Evolutionary conservation across 1,140 invertebrate species (phyloP).

Genomic region (Zophobas atratus): DNA sequence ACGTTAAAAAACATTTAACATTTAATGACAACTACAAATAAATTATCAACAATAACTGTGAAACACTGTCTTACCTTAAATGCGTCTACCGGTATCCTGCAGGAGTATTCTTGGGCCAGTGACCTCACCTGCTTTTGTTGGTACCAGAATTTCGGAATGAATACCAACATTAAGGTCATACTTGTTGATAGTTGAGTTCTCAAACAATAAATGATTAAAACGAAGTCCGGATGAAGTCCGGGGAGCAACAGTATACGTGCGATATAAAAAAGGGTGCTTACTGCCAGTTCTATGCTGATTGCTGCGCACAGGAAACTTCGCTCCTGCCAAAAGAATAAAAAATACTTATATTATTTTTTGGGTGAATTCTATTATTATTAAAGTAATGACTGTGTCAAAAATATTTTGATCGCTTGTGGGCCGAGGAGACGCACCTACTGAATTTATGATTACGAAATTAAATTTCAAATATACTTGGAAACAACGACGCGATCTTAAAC

Average conservation of each 20-base stretch:
- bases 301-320: conserved; percentile 84
- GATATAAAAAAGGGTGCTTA: conserved; percentile 81
- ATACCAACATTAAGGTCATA: conserved; percentile 81
- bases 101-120: conserved; percentile 77
- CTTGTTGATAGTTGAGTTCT: conserved; percentile 86
- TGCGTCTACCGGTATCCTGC: conserved; percentile 74
- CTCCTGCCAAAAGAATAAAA: conserved; percentile 71
- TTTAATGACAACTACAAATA: too few relatives aligned
- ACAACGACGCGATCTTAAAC: too few relatives aligned
- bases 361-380: not conserved
- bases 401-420: too few relatives aligned
- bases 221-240: conserved; percentile 78
- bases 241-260: conserved; percentile 76
- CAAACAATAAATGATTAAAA: conserved; percentile 79
- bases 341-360: not conserved
- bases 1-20: not conserved
- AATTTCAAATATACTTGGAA: too few relatives aligned
- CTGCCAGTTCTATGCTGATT: conserved; percentile 81
- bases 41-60: too few relatives aligned
- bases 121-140: conserved; percentile 77
- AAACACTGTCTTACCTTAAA: conserved; percentile 69
- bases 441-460: too few relatives aligned
- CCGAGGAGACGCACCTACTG: too few relatives aligned
- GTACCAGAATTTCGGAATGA: conserved; percentile 87
- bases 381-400: not conserved